Evolutionary conservation across 2,797 vertebrate species (phyloP).

Genomic region (Cynodonichthys magdalenae): DNA sequence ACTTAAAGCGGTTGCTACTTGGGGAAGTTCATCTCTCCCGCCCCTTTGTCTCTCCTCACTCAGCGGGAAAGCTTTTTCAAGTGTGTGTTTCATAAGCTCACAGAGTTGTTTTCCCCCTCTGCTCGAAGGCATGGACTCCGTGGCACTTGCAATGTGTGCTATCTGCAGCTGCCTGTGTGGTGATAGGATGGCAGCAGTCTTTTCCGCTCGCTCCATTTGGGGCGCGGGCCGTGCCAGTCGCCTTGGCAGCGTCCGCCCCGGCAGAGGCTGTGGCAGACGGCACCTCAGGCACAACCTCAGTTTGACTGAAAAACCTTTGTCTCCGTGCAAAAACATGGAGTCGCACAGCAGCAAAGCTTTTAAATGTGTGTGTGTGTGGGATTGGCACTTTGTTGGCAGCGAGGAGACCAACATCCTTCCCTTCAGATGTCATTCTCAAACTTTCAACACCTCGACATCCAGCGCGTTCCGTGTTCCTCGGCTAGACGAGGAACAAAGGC

Average conservation of each 20-base stretch:
- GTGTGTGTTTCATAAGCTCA: conserved; percentile 27
- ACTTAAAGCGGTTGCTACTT: conserved; percentile 44
- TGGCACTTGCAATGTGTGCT: conserved; percentile 59
- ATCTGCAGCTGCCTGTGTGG: conserved; percentile 76
- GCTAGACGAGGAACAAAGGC: conserved; percentile 55
- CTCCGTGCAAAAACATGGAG: conserved; percentile 46
- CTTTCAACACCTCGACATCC: conserved; percentile 61
- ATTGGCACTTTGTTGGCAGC: conserved; percentile 65
- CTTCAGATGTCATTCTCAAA: conserved; percentile 59
- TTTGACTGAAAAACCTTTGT: conserved; percentile 64
- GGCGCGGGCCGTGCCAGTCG: conserved; percentile 57
- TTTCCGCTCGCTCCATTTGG: conserved; percentile 51
- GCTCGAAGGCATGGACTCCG: conserved; percentile 64
- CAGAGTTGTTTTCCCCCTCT: conserved; percentile 28
- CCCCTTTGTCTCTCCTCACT: conserved; percentile 29
- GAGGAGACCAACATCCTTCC: conserved; percentile 56
- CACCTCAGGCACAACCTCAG: conserved; percentile 65
- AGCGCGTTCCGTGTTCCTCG: conserved; percentile 36
- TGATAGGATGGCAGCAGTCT: conserved; percentile 68
- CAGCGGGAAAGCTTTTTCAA: conserved; percentile 45
- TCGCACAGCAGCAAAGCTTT: conserved; percentile 46
- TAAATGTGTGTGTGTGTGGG: conserved; percentile 26
- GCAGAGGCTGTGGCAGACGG: conserved; percentile 60
- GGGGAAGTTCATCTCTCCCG: conserved; percentile 41
- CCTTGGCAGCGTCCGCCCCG: conserved; percentile 57